Percentiles rank a stretch among this genome's conserved stretches.
These are phyloP conservation scores for Sigmodon hispidus DNA, from an alignment of 2,113 vertebrate species.

Conservation along the genomic window DNA sequence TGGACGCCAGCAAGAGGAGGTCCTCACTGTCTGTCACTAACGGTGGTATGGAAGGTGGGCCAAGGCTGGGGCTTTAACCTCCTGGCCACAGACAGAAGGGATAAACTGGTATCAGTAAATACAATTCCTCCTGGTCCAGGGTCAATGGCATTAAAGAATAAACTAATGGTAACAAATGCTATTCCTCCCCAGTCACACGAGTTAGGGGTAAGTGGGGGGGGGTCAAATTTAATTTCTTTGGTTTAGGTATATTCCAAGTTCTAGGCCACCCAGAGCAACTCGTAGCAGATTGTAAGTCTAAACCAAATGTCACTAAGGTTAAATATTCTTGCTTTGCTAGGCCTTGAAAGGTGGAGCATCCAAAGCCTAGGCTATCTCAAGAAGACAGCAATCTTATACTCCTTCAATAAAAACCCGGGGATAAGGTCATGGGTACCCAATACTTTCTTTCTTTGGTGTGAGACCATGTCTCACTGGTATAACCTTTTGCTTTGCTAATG, in stretches of 20 bases:
- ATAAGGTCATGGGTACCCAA: neutral
- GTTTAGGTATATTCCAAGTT: neutral
- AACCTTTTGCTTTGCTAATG: neutral
- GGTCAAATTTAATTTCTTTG: neutral
- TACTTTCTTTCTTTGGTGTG: neutral
- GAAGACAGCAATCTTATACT: neutral
- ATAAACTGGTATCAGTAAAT: neutral
- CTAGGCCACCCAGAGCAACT: neutral
- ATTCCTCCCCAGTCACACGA: neutral
- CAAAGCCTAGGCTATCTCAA: neutral
- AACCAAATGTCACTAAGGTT: neutral
- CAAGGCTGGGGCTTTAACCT: neutral
- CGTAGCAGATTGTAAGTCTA: neutral
- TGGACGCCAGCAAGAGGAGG: neutral
- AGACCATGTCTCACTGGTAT: neutral
- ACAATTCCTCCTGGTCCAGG: neutral
- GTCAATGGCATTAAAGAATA: neutral
- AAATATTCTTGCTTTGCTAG: no score
- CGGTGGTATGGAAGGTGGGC: neutral
- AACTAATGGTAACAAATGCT: neutral
- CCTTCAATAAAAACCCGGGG: neutral
- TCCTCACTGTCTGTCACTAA: neutral
- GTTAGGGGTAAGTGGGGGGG: neutral
- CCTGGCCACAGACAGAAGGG: neutral
- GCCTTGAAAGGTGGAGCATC: neutral